A percentile compares a stretch with the other conserved stretches of the same genome.
Evolutionary conservation across 2,113 vertebrate species (phyloP).

Genomic region (Cebus imitator): DNA sequence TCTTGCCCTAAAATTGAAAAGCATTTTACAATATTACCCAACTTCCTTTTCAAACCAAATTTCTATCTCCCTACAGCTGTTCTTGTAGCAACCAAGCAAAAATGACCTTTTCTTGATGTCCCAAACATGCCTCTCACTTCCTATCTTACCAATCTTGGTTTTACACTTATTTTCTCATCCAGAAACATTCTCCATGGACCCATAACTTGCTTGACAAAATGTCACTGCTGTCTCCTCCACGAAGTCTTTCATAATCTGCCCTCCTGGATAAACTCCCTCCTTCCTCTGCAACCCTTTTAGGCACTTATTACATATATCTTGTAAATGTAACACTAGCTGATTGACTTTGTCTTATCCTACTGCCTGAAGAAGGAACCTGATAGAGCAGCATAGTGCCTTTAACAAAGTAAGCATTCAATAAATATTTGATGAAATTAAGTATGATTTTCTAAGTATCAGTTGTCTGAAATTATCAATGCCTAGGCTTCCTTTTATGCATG

Average conservation of each 20-base stretch:
- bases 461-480: not conserved
- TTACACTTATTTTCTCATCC: not conserved
- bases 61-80: not conserved
- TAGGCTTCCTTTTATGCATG: not conserved
- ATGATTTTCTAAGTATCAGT: not conserved
- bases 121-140: not conserved
- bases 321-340: not conserved
- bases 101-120: not conserved
- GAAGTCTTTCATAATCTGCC: not conserved
- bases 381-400: not conserved
- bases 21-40: not conserved
- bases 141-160: not conserved
- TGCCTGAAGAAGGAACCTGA: not conserved
- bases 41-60: not conserved
- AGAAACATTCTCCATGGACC: not conserved
- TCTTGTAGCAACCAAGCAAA: not conserved
- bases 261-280: not conserved
- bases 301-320: not conserved
- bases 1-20: not conserved
- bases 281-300: not conserved
- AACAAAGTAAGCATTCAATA: not conserved
- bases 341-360: not conserved
- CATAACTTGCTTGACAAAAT: not conserved
- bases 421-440: conserved; percentile 24
- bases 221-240: not conserved